These are phyloP conservation scores for Oxytorus armatus DNA, from an alignment of 2,888 invertebrate species.

Conservation along the genomic window DNA sequence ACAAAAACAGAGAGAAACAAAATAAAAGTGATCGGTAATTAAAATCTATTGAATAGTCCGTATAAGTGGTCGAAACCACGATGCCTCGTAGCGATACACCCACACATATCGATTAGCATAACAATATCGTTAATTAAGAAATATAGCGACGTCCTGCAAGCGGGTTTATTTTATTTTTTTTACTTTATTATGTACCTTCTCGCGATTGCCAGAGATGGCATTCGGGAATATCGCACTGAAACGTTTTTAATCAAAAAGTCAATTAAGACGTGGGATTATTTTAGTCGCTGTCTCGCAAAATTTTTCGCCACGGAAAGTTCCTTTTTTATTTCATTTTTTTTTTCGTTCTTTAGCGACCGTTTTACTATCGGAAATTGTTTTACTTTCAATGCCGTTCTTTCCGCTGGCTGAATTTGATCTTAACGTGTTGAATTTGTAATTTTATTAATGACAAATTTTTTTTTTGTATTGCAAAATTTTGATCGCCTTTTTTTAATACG, in stretches of 20 bases:
- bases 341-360: too few relatives aligned
- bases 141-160: not conserved
- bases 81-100: slow-evolving; percentile 48
- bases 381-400: too few relatives aligned
- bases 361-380: too few relatives aligned
- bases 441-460: too few relatives aligned
- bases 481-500: too few relatives aligned
- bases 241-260: not conserved
- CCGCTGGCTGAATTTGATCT: too few relatives aligned
- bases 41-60: slow-evolving; percentile 25
- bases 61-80: slow-evolving; percentile 28
- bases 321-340: too few relatives aligned
- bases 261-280: slow-evolving; percentile 19
- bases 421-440: too few relatives aligned
- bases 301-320: too few relatives aligned
- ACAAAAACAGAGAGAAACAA: not conserved
- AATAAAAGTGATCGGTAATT: slow-evolving; percentile 18
- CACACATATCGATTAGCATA: slow-evolving; percentile 43
- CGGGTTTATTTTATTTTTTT: not conserved
- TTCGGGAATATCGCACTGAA: not conserved
- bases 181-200: not conserved
- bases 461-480: too few relatives aligned
- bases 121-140: slow-evolving; percentile 53
- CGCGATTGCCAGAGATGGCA: not conserved
- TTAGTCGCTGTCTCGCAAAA: too few relatives aligned